Percentiles rank a stretch among this genome's conserved stretches.
These are phyloP conservation scores for Tachysurus vachellii DNA, from an alignment of 2,113 vertebrate species.

Conservation along the genomic window DNA sequence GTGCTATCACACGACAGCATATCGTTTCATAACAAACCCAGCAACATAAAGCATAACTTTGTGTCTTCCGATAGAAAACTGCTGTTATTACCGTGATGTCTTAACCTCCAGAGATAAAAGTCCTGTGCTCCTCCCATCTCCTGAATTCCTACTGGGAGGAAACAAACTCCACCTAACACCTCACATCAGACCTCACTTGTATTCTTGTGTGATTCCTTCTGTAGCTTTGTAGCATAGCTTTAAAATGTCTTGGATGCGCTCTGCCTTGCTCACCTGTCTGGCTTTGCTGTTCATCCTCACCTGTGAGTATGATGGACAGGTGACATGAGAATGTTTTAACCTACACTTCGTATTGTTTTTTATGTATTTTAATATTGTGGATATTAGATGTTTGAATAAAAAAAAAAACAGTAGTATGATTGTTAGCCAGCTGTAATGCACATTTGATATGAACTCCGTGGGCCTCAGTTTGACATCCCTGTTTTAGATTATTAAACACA, in stretches of 20 bases:
- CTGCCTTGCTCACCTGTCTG: slow-evolving; percentile 68
- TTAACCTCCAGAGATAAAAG: slow-evolving; percentile 23
- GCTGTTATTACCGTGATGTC: not conserved
- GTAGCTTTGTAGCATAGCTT: slow-evolving; percentile 42
- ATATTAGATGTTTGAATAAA: not conserved
- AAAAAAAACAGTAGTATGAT: not conserved
- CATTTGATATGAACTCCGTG: too few species aligned
- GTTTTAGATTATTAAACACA: not conserved
- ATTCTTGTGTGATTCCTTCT: slow-evolving; percentile 46
- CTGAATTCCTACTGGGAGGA: slow-evolving; percentile 19
- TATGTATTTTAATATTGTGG: not conserved
- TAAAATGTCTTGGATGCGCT: slow-evolving; percentile 76
- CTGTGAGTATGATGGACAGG: slow-evolving; percentile 71
- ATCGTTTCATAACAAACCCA: not conserved
- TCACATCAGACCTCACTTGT: slow-evolving; percentile 17
- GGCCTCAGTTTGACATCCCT: too few species aligned
- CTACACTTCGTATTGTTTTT: not conserved
- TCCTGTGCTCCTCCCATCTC: slow-evolving; percentile 39
- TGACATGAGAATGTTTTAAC: not conserved
- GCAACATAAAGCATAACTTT: not conserved
- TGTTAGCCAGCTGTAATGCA: too few species aligned
- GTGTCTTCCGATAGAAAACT: too few species aligned
- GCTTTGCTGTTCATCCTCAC: slow-evolving; percentile 67
- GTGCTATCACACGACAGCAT: not conserved
- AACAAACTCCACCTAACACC: slow-evolving; percentile 35